Conservation (phyloP, 2,113 vertebrate species). For the Callithrix jacchus region DNA sequence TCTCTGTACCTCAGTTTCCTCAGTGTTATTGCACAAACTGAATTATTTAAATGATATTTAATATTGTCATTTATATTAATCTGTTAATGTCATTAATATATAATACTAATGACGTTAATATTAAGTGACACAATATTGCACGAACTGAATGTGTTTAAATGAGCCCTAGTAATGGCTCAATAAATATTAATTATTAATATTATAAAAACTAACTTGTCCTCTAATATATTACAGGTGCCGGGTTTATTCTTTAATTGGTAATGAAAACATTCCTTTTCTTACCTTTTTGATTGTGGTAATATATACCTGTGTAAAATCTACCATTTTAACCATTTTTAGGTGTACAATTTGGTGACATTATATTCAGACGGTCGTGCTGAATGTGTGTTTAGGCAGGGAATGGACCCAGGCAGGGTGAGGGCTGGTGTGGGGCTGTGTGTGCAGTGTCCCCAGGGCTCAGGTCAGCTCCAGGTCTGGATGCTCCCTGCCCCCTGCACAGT, state of each 20-base stretch:
- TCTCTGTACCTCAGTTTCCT: constrained; percentile 4
- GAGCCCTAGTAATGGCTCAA: neutral
- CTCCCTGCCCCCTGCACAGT: no score
- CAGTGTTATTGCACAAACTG: neutral
- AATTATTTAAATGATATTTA: neutral
- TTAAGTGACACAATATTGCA: neutral
- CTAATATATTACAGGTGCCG: neutral
- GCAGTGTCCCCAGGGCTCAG: neutral
- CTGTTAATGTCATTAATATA: no score
- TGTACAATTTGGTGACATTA: neutral
- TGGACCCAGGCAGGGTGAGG: neutral
- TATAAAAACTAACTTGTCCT: neutral
- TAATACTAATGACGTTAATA: no score
- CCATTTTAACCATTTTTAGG: neutral
- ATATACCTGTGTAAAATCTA: neutral
- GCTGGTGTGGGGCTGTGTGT: neutral
- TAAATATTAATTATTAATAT: neutral
- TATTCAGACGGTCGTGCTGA: neutral
- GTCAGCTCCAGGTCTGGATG: neutral
- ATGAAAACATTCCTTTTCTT: neutral
- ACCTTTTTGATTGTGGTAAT: neutral
- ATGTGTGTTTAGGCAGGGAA: neutral
- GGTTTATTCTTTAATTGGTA: neutral
- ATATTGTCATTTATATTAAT: no score
- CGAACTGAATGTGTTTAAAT: neutral